Evolutionary conservation across 2,888 invertebrate genomes (phyloP), one percentile per base, ranked within the genome.

Genomic region (Lithophane socia): DNA sequence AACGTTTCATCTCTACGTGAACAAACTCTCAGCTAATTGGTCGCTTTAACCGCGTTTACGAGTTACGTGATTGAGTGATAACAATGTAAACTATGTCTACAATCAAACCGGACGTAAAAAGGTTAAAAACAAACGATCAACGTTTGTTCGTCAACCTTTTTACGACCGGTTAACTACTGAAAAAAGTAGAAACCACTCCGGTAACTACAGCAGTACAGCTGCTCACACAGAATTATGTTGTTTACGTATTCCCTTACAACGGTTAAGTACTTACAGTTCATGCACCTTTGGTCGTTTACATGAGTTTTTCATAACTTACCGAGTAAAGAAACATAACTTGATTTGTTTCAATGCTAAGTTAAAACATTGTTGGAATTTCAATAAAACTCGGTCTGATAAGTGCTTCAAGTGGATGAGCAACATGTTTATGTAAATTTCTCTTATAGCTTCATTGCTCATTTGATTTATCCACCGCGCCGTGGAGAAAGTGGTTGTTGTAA

Each of bases 401-500:
- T 44, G 29, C 37, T 56, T 65, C 16, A 64, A 84, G 47, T 80
- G 49, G 65, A 47, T 69, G 49, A 73, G 65, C 65, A 75, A 60
- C 72, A 66, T 70, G 37, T 76, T 73, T 81, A 75, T 80, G 75
- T 64, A 70, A 74, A 80, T 73, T 64, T 64, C 69, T 81, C 54
- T 58, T 81, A 73, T 18, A 61, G 42, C 54, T 83, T 67, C 44
- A 77, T 77, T 64, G 73, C 69, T 64, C 18, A 68, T 76, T 75
- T 54, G 44, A 86, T 73, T 67, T 66, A 74, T 74, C 58, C 66
- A 72, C 47, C n/a, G 29, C 73, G n/a, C 64, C 9, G 29, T 56
- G 58, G 77, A 77, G 85, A 85, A 85, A 85, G 85, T 83, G 73
- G 60, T 82, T 73, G 61, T 77, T 49, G 73, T 73, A 42, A 75